Conservation (phyloP, 2,797 vertebrate species). For the Geotrypetes seraphini region DNA sequence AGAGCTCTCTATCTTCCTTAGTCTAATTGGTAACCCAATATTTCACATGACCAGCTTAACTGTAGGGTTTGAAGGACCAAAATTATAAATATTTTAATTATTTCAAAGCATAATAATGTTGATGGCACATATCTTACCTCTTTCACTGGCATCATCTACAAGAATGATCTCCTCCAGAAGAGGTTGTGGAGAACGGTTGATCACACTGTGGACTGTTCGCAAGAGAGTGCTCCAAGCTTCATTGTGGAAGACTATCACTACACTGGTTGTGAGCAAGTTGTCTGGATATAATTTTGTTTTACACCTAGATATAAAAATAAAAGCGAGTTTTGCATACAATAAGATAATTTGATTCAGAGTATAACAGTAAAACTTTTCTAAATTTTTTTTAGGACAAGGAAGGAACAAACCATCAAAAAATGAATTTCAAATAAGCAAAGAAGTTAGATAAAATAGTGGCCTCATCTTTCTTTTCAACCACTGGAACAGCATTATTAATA, state of each 20-base stretch:
- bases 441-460: slow-evolving; percentile 1
- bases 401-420: too few species aligned
- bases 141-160: slow-evolving; percentile 93
- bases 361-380: too few species aligned
- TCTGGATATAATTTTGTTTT: slow-evolving; percentile 93
- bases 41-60: too few species aligned
- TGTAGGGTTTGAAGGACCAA: too few species aligned
- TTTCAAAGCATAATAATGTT: too few species aligned
- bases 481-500: too few species aligned
- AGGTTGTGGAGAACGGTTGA: slow-evolving; percentile 84
- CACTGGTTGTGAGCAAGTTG: slow-evolving; percentile 87
- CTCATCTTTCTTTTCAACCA: too few species aligned
- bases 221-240: slow-evolving; percentile 95
- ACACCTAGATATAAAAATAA: slow-evolving; percentile 60
- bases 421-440: not conserved
- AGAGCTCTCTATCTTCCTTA: too few species aligned
- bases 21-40: too few species aligned
- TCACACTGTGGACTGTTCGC: slow-evolving; percentile 89
- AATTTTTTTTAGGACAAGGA: not conserved
- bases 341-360: not conserved
- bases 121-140: slow-evolving; percentile 82
- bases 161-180: slow-evolving; percentile 91
- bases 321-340: too few species aligned
- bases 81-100: too few species aligned
- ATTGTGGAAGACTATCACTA: slow-evolving; percentile 97